Base-by-base conservation (phyloP, 2,888 invertebrate species). In the Leistus spinibarbis region DNA sequence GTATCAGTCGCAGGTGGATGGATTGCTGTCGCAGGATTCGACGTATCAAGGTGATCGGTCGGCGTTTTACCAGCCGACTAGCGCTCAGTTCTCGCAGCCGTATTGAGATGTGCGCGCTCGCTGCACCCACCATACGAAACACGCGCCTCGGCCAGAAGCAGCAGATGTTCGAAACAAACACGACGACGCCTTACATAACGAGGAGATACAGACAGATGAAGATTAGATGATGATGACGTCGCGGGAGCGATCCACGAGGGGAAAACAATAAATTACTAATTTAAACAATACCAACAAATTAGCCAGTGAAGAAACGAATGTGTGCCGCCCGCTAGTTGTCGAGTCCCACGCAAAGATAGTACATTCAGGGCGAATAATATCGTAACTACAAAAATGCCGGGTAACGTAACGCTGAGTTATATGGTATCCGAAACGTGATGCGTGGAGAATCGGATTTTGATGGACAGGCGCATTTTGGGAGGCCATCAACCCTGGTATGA, bases 1-100 rank as follows among this genome's bases (percentile, higher is more conserved):
- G 85, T 94, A 94, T 85, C 94, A 94, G 83, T 97, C 97, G 69
- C 97, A 98, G 88, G 95, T 96, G 88, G 98, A 98, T 85, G 96
- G 95, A 73, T 90, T 98, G 82, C 88, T 98, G 81, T 98, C 97
- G 67, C 98, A 98, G 54, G 69, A 80, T 69, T 85, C 85, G n/a
- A 86, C 85, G 56, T 86, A 86, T 79, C 85, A 86, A 80, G 77
- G 88, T 77, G 88, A 88, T 80, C 85, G 92, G 84, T 88, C 84
- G 82, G 88, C 82, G 73, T 85, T 85, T 83, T 86, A 91, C 87
- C 90, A 90, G 86, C 86, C 88, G 63, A 81, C 84, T 66, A 88
- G 89, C 86, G 88, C 91, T 86, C 88, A 88, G 81, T 90, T 90
- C 86, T 88, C 89, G 83, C 92, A 91, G 86, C 89, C 89, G 78